These are phyloP conservation scores for Machimus rusticus DNA, from an alignment of 2,888 invertebrate genomes.

Conservation along the genomic window DNA sequence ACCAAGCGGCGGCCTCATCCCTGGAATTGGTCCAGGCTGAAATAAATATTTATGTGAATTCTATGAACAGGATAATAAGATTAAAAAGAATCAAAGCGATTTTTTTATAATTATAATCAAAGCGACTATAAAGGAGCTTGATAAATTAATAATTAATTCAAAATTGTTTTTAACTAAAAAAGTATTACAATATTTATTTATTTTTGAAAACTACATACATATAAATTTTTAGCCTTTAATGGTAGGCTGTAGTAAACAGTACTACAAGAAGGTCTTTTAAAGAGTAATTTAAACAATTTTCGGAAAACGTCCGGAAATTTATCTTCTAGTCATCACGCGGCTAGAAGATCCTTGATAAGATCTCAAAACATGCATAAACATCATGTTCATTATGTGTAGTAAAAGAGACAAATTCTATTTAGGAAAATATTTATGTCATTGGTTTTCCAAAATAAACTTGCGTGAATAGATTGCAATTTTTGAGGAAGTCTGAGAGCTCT, in stretches of 20 bases:
- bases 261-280: not conserved
- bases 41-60: not conserved
- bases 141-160: no score
- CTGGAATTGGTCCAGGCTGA: slow-evolving; percentile 80
- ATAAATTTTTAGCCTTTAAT: no score
- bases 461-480: not conserved
- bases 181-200: no score
- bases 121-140: no score
- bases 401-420: not conserved
- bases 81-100: no score
- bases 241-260: no score
- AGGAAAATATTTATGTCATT: not conserved
- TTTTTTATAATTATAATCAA: not conserved
- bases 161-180: no score
- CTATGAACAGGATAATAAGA: no score
- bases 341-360: no score
- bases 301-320: not conserved
- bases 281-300: not conserved
- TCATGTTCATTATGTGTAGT: not conserved
- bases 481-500: not conserved
- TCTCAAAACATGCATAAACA: not conserved
- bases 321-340: not conserved
- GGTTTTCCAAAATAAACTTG: not conserved
- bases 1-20: slow-evolving; percentile 85
- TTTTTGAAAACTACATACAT: no score